Evolutionary conservation across 2,797 vertebrate species (phyloP).

Genomic region (Diglossa cyanea): DNA sequence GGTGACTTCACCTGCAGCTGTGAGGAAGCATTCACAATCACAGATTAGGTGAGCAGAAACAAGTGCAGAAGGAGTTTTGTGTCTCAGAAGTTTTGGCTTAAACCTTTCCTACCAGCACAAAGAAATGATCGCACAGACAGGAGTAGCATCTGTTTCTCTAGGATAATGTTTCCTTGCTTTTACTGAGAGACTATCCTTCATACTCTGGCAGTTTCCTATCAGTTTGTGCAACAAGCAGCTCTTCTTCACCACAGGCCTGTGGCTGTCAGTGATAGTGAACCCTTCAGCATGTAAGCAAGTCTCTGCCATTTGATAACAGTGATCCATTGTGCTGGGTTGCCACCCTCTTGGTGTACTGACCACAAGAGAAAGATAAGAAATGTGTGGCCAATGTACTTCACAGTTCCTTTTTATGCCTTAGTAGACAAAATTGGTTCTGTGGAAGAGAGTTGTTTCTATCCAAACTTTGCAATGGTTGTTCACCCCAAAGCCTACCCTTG

Average conservation of each 20-base stretch:
- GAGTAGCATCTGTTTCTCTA: neutral
- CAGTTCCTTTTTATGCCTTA: neutral
- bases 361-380: neutral
- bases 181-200: neutral
- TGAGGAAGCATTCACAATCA: neutral
- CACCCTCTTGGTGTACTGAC: neutral
- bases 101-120: neutral
- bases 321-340: neutral
- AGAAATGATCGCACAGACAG: neutral
- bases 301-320: neutral
- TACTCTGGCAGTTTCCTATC: neutral
- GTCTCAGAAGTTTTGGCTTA: neutral
- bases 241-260: neutral
- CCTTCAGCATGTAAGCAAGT: neutral
- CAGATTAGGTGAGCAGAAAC: neutral
- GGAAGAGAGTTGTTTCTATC: neutral
- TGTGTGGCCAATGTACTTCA: neutral
- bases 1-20: neutral
- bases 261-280: neutral
- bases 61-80: neutral
- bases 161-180: neutral
- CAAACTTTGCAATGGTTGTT: neutral
- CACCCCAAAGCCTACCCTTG: neutral
- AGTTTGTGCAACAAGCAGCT: neutral
- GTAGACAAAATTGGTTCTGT: neutral